Conservation (phyloP, 2,113 vertebrate genomes). For the Chascanopsetta lugubris region DNA sequence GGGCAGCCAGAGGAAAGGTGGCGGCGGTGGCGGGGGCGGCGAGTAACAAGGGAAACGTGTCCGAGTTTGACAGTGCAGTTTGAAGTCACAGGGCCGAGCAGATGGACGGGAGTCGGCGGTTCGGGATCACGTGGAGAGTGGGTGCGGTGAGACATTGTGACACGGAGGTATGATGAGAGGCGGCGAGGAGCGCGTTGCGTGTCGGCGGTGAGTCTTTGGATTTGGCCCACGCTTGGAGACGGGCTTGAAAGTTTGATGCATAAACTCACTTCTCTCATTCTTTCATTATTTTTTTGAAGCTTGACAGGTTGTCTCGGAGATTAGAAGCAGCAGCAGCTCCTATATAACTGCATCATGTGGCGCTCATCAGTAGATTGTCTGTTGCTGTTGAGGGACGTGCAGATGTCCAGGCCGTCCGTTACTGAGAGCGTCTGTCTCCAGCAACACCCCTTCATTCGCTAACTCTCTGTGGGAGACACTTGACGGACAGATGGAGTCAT, state of each 20-base stretch:
- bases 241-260: slow-evolving; percentile 5
- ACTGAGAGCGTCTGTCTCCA: neutral
- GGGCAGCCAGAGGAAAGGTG: slow-evolving; percentile 26
- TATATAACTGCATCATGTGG: neutral
- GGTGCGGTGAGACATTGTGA: slow-evolving; percentile 38
- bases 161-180: slow-evolving; percentile 16
- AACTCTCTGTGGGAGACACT: neutral
- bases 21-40: neutral
- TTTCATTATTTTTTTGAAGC: slow-evolving; percentile 32
- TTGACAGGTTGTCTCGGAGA: slow-evolving; percentile 7
- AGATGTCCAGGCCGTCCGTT: neutral
- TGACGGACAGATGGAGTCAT: neutral
- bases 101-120: slow-evolving; percentile 30
- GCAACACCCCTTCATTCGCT: neutral
- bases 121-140: slow-evolving; percentile 16
- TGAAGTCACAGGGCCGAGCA: slow-evolving; percentile 18
- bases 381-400: neutral
- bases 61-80: slow-evolving; percentile 26
- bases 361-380: neutral
- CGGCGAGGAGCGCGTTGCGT: slow-evolving; percentile 10
- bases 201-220: slow-evolving; percentile 37
- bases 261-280: slow-evolving; percentile 3
- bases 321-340: neutral
- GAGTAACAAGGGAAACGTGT: slow-evolving; percentile 10
- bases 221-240: slow-evolving; percentile 4